A percentile compares a stretch with the other conserved stretches of the same genome.
These are phyloP conservation scores for Bombycilla garrulus DNA, from an alignment of 2,113 vertebrate species.

Conservation along the genomic window DNA sequence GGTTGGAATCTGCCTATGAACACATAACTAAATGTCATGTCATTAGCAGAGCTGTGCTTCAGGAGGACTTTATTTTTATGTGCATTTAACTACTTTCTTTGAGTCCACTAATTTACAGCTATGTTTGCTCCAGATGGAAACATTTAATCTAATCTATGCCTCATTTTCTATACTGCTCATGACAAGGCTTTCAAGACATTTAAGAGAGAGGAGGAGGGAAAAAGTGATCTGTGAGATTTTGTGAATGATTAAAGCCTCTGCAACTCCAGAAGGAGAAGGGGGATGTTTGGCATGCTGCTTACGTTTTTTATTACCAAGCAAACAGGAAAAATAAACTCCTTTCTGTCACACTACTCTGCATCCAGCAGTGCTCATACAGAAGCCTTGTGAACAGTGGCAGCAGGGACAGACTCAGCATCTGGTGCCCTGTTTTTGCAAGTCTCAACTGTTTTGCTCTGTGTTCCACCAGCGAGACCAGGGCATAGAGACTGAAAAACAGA, in stretches of 20 bases:
- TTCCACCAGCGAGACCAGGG: neutral
- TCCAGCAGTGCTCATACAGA: accelerated
- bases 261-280: neutral
- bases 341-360: neutral
- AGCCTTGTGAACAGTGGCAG: neutral
- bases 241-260: neutral
- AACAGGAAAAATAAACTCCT: neutral
- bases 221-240: neutral
- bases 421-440: neutral
- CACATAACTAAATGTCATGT: neutral
- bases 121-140: slow-evolving; percentile 41
- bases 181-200: slow-evolving; percentile 30
- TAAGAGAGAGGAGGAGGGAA: neutral
- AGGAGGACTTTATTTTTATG: neutral
- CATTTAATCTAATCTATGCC: slow-evolving; percentile 44
- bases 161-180: slow-evolving; percentile 12
- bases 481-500: neutral
- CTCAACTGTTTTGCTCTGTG: neutral
- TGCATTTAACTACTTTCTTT: slow-evolving; percentile 35
- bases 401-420: neutral
- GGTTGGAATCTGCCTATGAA: neutral
- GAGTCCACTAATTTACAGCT: neutral
- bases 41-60: neutral
- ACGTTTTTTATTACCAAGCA: neutral
- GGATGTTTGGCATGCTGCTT: neutral